Percentiles rank a stretch among this genome's conserved stretches.
Conservation (phyloP, 92 coral and sea anemone genomes). For the Umimayanthus chanpuru region DNA sequence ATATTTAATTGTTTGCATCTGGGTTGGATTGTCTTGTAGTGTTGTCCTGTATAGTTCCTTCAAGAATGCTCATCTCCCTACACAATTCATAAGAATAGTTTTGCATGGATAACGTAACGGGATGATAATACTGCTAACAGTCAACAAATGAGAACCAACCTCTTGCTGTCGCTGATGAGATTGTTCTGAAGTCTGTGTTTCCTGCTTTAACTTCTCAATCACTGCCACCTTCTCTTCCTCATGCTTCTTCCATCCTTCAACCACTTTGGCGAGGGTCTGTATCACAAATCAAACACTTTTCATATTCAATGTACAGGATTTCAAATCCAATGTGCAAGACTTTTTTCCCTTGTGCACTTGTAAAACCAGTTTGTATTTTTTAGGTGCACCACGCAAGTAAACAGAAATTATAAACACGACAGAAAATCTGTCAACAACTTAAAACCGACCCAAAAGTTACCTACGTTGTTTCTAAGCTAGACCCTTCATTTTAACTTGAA, state of each 20-base stretch:
- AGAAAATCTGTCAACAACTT: too few species aligned
- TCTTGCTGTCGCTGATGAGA: constrained; percentile 93
- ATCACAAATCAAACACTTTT: neutral
- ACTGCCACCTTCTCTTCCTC: constrained; percentile 82
- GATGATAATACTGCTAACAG: neutral
- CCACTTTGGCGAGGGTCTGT: constrained; percentile 94
- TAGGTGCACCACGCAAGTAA: too few species aligned
- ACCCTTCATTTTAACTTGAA: too few species aligned
- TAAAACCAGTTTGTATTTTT: too few species aligned
- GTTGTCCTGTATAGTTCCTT: constrained; percentile 76
- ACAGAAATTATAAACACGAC: too few species aligned
- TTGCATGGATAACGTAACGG: neutral
- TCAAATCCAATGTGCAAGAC: too few species aligned
- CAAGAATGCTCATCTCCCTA: too few species aligned
- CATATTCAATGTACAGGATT: too few species aligned
- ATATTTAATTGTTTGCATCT: constrained; percentile 54
- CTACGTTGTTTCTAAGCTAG: too few species aligned
- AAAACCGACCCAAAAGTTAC: too few species aligned
- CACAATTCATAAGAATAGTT: too few species aligned
- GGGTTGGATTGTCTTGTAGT: constrained; percentile 79
- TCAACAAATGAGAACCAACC: constrained; percentile 42
- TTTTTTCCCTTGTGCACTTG: too few species aligned
- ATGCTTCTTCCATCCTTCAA: constrained; percentile 97
- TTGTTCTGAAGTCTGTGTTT: constrained; percentile 79
- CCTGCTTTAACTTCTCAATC: constrained; percentile 74